phyloP scores from a whole-genome alignment of 64 coral and sea anemone genomes.

The Actinia tenebrosa region DNA sequence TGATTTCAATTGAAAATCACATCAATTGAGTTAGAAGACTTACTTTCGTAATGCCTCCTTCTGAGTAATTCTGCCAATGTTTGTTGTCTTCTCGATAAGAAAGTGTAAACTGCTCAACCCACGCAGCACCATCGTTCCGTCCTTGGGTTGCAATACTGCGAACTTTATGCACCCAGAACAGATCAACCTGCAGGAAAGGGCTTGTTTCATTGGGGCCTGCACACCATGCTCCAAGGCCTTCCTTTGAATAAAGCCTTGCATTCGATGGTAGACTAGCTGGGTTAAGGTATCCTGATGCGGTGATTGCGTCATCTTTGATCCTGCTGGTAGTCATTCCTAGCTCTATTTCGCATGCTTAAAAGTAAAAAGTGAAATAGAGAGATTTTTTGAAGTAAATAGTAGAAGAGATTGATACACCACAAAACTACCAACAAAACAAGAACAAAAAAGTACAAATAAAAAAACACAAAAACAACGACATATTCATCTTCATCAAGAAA shows the following conservation, averaged over 20 bases:
- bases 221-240: conserved; percentile 37
- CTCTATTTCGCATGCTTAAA: conserved; percentile 18
- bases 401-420: not conserved
- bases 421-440: too few species aligned
- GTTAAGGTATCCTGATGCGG: conserved; percentile 35
- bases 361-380: not conserved
- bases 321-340: conserved; percentile 26
- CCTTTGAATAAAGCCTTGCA: conserved; percentile 36
- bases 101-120: conserved; percentile 40
- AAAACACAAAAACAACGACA: too few species aligned
- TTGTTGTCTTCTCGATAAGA: conserved; percentile 28
- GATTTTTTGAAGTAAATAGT: not conserved
- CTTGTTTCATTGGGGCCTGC: conserved; percentile 19
- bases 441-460: too few species aligned
- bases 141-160: conserved; percentile 43
- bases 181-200: conserved; percentile 54
- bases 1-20: too few species aligned
- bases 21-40: not conserved
- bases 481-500: too few species aligned
- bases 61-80: conserved; percentile 38
- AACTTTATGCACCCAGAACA: conserved; percentile 19
- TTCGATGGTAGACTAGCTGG: conserved; percentile 13
- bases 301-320: conserved; percentile 40
- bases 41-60: not conserved
- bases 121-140: not conserved